Conservation (phyloP, 2,888 invertebrate genomes). For the Meloe dianella region DNA sequence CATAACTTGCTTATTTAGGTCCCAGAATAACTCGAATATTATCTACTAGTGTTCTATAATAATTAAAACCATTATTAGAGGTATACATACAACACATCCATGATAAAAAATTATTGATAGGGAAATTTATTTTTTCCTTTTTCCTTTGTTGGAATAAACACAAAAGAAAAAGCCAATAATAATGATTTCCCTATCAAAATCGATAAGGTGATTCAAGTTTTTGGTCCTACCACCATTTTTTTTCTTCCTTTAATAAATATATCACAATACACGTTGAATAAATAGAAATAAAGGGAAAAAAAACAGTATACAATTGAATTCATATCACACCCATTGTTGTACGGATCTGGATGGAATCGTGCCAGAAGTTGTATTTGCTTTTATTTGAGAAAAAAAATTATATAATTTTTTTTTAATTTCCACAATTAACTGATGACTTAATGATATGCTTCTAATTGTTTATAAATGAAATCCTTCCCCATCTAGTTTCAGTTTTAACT, state of each 20-base stretch:
- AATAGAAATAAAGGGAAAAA: background rate
- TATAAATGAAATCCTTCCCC: background rate
- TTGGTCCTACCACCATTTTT: slow-evolving; percentile 33
- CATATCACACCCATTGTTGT: slow-evolving; percentile 43
- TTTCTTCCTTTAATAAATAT: slow-evolving; percentile 37
- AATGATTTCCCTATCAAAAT: background rate
- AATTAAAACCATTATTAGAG: background rate
- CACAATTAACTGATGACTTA: background rate
- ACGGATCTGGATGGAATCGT: slow-evolving; percentile 52
- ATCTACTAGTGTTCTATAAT: slow-evolving; percentile 25
- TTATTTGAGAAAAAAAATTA: background rate
- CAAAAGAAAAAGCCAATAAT: background rate
- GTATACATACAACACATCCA: background rate
- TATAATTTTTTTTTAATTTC: background rate
- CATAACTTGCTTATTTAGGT: slow-evolving; percentile 30
- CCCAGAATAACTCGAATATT: slow-evolving; percentile 38
- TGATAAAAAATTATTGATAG: slow-evolving; percentile 1
- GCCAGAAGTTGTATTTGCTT: slow-evolving; percentile 25
- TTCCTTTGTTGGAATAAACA: background rate
- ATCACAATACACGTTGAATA: slow-evolving; percentile 38
- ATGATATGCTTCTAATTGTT: background rate
- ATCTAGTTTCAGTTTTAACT: background rate
- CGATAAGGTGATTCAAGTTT: background rate
- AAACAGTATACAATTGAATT: slow-evolving; percentile 10
- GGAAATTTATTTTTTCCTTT: background rate